Evolutionary conservation across 1,140 invertebrate genomes (phyloP), one percentile per base, ranked within the genome.

Genomic region (Calliphora vicina): DNA sequence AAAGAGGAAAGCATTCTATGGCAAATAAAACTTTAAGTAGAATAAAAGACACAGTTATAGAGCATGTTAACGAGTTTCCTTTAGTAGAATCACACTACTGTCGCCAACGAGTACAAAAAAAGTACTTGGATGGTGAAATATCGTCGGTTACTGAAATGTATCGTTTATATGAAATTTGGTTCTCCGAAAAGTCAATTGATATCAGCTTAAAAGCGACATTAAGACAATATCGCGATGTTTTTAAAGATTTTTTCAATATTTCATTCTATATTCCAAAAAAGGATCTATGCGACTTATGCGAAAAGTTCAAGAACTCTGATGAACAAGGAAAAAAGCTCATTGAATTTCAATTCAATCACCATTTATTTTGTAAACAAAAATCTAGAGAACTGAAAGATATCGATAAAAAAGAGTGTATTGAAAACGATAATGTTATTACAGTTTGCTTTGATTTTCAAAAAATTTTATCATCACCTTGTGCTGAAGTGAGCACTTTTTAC

Each of bases 81-180:
- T 72, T 72, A 72, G 71, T 72, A 13, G 71, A 72, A 72, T 72
- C 71, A 23, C 71, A 72, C 71, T 72, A 72, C 23, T 72, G 71
- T 72, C 71, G 71, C 25, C 71, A 72, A 26, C 8, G 25, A 72
- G 23, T 27, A 72, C 23, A 27, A 72, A 72, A 72, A 15, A 72
- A 9, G 23, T 72, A 72, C 71, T 13, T 72, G 23, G 71, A 27
- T 72, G 71, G 25, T 72, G 71, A 72, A 27, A 72, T 72, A 72
- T 72, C 71, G 26, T 72, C 71, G 12, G 25, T 72, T 6, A 8
- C 71, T 2, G 17, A 72, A 72, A 72, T 72, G 71, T 72, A 26
- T 71, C 61, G 61, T 15, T 71, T 71, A 10, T 72, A 72, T 26
- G 71, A 72, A 26, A 25, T 10, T 23, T 71, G 61, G 61, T 71